Percentiles rank a stretch among this genome's conserved stretches.
Conservation (phyloP, 2,888 invertebrate species). For the Brenthis hecate region DNA sequence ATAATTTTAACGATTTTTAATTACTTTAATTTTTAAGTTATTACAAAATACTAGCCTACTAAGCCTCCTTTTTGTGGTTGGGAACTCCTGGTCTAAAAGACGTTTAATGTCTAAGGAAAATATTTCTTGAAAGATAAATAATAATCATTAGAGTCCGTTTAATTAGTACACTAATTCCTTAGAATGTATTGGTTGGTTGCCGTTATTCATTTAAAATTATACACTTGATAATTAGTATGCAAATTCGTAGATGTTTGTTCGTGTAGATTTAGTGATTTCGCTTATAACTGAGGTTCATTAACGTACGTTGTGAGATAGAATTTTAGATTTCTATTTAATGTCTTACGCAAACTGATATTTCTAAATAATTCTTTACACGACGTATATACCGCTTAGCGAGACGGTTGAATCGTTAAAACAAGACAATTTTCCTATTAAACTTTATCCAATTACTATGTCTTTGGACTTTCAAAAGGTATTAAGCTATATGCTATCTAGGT, state of each 20-base stretch:
- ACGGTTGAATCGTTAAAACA: background rate
- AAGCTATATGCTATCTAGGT: too few relatives aligned
- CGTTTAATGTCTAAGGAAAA: background rate
- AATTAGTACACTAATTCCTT: slow-evolving; percentile 26
- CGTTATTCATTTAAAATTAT: slow-evolving; percentile 32
- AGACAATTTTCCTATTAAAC: background rate
- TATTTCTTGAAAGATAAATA: background rate
- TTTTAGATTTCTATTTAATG: slow-evolving; percentile 3
- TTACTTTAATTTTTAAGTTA: too few relatives aligned
- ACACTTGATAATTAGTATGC: slow-evolving; percentile 39
- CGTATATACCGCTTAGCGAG: background rate
- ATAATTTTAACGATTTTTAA: too few relatives aligned
- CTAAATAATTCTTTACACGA: background rate
- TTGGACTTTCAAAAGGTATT: too few relatives aligned
- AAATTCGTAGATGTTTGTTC: slow-evolving; percentile 29
- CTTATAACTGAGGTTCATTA: slow-evolving; percentile 19
- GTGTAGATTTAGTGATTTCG: slow-evolving; percentile 20
- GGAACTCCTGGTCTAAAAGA: too few relatives aligned
- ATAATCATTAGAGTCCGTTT: slow-evolving; percentile 20
- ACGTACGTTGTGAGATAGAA: slow-evolving; percentile 6
- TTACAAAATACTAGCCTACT: too few relatives aligned
- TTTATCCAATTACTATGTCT: too few relatives aligned
- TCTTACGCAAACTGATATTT: slow-evolving; percentile 3
- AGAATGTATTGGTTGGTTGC: slow-evolving; percentile 4
- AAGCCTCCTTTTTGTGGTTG: too few relatives aligned